phyloP scores from a whole-genome alignment of 2,888 invertebrate species.

The Thymelicus lineola region DNA sequence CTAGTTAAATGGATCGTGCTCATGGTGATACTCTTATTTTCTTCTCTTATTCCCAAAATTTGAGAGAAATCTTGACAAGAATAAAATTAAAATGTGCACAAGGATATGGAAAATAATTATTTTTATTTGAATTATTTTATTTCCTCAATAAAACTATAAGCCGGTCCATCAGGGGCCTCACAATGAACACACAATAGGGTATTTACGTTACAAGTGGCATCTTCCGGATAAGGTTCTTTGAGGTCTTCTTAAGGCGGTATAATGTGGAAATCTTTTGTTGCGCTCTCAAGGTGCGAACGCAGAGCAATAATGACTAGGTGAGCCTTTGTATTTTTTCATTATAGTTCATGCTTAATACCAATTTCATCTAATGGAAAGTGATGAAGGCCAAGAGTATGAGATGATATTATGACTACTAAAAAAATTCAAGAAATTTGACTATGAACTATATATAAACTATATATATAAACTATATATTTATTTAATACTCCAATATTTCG shows the following conservation, averaged over 20 bases:
- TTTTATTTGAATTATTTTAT: constrained; percentile 12
- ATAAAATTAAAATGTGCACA: background rate
- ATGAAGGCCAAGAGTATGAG: too few relatives aligned
- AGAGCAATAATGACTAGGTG: constrained; percentile 38
- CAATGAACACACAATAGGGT: constrained; percentile 61
- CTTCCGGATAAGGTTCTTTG: constrained; percentile 77
- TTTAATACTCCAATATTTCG: too few relatives aligned
- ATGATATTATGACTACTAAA: too few relatives aligned
- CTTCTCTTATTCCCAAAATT: too few relatives aligned
- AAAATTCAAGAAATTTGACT: too few relatives aligned
- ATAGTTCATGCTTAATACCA: too few relatives aligned
- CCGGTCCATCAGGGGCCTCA: constrained; percentile 4
- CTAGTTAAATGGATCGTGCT: too few relatives aligned
- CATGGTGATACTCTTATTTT: too few relatives aligned
- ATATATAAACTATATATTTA: too few relatives aligned
- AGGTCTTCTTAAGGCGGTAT: constrained; percentile 70
- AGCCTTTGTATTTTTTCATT: background rate
- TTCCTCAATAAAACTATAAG: constrained; percentile 23
- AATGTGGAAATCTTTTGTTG: constrained; percentile 80
- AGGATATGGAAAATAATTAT: background rate
- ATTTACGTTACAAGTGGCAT: constrained; percentile 82
- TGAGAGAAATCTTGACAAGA: background rate
- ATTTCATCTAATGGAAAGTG: too few relatives aligned
- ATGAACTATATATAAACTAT: too few relatives aligned
- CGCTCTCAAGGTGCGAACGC: constrained; percentile 51